Conservation (phyloP, 1,140 invertebrate genomes). For the Copidosoma floridanum region DNA sequence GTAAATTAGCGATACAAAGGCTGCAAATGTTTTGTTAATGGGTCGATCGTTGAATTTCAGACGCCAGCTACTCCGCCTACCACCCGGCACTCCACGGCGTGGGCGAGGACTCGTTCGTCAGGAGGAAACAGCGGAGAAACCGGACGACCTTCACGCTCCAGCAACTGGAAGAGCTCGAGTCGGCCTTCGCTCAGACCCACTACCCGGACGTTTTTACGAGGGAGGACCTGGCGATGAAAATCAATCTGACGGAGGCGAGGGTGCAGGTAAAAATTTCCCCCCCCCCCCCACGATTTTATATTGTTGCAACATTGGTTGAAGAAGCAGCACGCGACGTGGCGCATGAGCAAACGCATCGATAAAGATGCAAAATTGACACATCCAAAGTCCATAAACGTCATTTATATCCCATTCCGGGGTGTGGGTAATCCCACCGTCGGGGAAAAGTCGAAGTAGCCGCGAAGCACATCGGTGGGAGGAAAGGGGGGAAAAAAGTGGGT, state of each 20-base stretch:
- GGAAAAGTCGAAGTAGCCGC: not conserved
- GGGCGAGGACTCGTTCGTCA: constrained; percentile 89
- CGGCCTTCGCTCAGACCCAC: constrained; percentile 95
- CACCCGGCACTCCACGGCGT: constrained; percentile 83
- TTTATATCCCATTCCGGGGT: not conserved
- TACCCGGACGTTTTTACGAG: constrained; percentile 98
- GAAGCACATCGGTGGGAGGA: constrained; percentile 7
- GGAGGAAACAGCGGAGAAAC: constrained; percentile 92
- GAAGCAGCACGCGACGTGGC: too few species aligned
- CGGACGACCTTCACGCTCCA: constrained; percentile 95
- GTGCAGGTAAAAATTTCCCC: constrained; percentile 74
- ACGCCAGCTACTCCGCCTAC: constrained; percentile 81
- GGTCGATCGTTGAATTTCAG: constrained; percentile 63
- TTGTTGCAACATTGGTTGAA: too few species aligned
- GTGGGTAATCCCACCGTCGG: not conserved
- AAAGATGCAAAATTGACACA: too few species aligned
- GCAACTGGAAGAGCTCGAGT: constrained; percentile 94
- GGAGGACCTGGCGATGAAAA: constrained; percentile 97
- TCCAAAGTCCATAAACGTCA: not conserved
- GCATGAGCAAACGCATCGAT: too few species aligned
- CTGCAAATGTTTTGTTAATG: too few species aligned
- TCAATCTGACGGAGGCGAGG: constrained; percentile 94
- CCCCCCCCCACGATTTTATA: too few species aligned
- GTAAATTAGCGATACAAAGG: not conserved
- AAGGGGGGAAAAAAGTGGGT: not conserved